These are phyloP conservation scores for Craseonycteris thonglongyai DNA, from an alignment of 2,113 vertebrate genomes.

Conservation along the genomic window DNA sequence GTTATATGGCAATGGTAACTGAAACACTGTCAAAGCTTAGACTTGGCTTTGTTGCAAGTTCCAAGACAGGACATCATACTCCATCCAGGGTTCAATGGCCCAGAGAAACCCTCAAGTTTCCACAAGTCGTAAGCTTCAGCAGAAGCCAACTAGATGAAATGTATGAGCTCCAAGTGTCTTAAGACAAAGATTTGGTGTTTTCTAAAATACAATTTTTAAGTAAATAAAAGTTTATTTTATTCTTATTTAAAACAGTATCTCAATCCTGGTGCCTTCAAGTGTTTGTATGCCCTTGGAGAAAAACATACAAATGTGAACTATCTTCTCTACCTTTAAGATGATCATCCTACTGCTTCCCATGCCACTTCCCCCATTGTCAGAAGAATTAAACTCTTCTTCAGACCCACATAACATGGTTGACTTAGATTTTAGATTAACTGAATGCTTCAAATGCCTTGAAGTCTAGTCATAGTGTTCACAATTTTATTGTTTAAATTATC, in stretches of 20 bases:
- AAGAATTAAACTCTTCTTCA: not conserved
- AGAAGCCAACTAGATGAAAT: not conserved
- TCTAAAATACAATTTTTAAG: not conserved
- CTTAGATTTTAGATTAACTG: not conserved
- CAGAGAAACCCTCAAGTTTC: not conserved
- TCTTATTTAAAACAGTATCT: constrained; percentile 4
- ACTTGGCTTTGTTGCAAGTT: not conserved
- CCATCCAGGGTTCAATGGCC: not conserved
- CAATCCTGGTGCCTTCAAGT: not conserved
- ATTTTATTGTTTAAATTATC: not conserved
- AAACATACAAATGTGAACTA: not conserved
- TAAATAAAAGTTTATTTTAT: not conserved
- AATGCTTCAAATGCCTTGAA: not conserved
- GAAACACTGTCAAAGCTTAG: not conserved
- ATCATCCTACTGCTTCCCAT: not conserved
- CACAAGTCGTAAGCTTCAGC: not conserved
- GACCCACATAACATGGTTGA: not conserved
- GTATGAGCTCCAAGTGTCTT: not conserved
- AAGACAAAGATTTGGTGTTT: not conserved
- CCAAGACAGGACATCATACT: not conserved
- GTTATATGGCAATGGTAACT: not conserved
- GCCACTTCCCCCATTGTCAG: not conserved
- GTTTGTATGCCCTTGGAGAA: not conserved
- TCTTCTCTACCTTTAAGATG: not conserved
- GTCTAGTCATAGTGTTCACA: not conserved